Conservation (phyloP, 2,888 invertebrate species). For the Dryobotodes eremita region DNA sequence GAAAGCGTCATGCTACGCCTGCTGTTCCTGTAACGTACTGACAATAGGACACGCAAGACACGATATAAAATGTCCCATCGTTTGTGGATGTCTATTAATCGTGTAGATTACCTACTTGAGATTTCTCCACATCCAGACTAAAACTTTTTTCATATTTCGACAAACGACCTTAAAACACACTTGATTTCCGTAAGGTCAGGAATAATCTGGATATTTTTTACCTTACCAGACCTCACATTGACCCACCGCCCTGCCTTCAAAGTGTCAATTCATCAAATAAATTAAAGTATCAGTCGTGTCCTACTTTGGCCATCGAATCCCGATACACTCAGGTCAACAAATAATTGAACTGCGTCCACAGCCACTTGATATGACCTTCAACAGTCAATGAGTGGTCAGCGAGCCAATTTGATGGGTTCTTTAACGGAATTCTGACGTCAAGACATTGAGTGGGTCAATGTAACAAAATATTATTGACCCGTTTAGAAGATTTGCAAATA, state of each 20-base stretch:
- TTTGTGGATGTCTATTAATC: no score
- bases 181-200: no score
- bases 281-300: constrained; percentile 73
- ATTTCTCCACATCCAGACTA: neutral
- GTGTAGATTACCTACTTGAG: no score
- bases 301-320: constrained; percentile 79
- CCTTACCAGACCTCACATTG: constrained; percentile 64
- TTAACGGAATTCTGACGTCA: constrained; percentile 64
- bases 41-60: no score
- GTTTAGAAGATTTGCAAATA: neutral
- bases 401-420: constrained; percentile 65
- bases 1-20: no score
- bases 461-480: constrained; percentile 14
- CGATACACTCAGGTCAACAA: constrained; percentile 83
- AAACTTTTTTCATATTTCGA: neutral
- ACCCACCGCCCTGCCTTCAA: constrained; percentile 62
- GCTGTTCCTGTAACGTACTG: no score
- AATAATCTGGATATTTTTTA: neutral
- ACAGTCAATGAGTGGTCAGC: constrained; percentile 71
- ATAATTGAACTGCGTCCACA: constrained; percentile 80
- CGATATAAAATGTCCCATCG: no score
- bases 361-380: constrained; percentile 80
- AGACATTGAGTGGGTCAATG: constrained; percentile 45
- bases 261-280: constrained; percentile 66
- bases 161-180: neutral